Evolutionary conservation across 2,797 vertebrate genomes (phyloP).

Genomic region (Pangasius mekongensis): DNA sequence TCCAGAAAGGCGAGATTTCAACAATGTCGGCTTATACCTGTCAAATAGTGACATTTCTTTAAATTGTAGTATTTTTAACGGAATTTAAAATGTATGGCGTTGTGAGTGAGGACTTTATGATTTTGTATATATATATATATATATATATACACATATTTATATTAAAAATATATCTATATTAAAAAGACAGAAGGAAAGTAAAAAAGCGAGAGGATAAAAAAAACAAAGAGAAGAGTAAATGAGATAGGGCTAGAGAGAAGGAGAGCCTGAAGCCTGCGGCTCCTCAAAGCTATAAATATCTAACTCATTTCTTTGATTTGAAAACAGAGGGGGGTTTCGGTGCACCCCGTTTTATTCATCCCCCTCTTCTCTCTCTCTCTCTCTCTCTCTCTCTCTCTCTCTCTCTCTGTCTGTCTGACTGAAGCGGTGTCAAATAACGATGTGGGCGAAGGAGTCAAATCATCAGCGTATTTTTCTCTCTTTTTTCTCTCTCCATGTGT

Average conservation of each 20-base stretch:
- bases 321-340: constrained; percentile 61
- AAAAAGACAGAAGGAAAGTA: constrained; percentile 21
- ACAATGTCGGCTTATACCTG: not conserved
- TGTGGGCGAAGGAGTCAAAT: constrained; percentile 49
- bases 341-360: constrained; percentile 18
- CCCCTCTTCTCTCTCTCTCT: not conserved
- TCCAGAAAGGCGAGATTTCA: not conserved
- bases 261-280: constrained; percentile 62
- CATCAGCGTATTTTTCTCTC: constrained; percentile 32
- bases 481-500: not conserved
- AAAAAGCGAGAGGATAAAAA: not conserved
- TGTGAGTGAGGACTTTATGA: not conserved
- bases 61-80: not conserved
- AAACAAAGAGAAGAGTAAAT: constrained; percentile 22
- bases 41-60: not conserved
- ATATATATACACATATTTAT: no score
- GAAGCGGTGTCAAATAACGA: constrained; percentile 28
- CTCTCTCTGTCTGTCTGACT: not conserved
- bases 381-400: not conserved
- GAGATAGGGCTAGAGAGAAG: constrained; percentile 21
- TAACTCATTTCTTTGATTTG: constrained; percentile 75
- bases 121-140: no score
- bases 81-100: not conserved
- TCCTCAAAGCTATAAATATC: constrained; percentile 75
- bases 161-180: no score